Evolutionary conservation across 2,797 vertebrate genomes (phyloP).

Genomic region (Sternarchorhynchus goeldii): DNA sequence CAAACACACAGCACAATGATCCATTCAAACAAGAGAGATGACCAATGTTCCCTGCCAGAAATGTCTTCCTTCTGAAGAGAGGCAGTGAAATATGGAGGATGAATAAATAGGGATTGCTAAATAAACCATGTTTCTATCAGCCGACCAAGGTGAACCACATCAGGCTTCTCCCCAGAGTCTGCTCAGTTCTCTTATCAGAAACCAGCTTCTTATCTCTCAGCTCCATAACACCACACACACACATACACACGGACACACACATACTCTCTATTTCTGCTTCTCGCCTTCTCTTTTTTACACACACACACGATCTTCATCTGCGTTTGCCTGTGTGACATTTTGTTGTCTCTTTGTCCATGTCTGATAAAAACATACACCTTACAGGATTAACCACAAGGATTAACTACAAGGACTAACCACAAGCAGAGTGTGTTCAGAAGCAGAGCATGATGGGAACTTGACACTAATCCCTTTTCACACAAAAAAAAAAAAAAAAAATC

Average conservation of each 20-base stretch:
- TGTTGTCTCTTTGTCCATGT: conserved; percentile 40
- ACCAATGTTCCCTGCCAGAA: conserved; percentile 39
- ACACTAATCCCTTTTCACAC: background rate
- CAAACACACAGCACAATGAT: conserved; percentile 38
- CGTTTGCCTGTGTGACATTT: conserved; percentile 61
- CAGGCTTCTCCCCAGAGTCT: conserved; percentile 64
- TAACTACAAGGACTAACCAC: background rate
- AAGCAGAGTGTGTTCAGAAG: conserved; percentile 14
- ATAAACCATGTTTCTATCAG: conserved; percentile 59
- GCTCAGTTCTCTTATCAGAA: conserved; percentile 69
- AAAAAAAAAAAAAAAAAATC: background rate
- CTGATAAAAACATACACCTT: conserved; percentile 56
- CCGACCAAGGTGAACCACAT: conserved; percentile 58
- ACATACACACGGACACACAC: conserved; percentile 39
- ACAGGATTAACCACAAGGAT: conserved; percentile 10
- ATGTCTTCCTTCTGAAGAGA: conserved; percentile 20
- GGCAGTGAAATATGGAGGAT: conserved; percentile 45
- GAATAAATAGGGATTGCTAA: conserved; percentile 49
- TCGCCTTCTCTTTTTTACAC: background rate
- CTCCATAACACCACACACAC: conserved; percentile 66
- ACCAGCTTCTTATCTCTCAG: conserved; percentile 70
- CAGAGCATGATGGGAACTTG: conserved; percentile 8
- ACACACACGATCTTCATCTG: conserved; percentile 65
- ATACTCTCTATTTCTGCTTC: background rate
- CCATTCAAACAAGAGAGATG: conserved; percentile 45